Percentiles rank a stretch among this genome's conserved stretches.
Conservation (phyloP, 2,888 invertebrate species). For the Parascotia fuliginaria region DNA sequence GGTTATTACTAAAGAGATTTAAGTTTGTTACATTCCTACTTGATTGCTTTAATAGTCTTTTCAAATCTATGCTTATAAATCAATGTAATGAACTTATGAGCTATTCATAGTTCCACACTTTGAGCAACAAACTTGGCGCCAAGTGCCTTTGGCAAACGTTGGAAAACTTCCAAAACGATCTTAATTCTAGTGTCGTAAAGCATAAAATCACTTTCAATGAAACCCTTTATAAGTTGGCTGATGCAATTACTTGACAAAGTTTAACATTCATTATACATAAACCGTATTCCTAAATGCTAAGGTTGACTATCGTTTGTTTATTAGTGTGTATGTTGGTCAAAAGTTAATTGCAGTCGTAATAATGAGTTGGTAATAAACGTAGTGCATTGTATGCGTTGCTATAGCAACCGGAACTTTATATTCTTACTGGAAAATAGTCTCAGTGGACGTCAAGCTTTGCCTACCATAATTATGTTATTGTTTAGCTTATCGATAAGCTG, state of each 20-base stretch:
- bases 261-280: slow-evolving; percentile 14
- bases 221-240: slow-evolving; percentile 7
- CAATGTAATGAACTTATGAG: slow-evolving; percentile 44
- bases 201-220: slow-evolving; percentile 14
- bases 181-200: slow-evolving; percentile 18
- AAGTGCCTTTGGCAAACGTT: slow-evolving; percentile 15
- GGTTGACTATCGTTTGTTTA: slow-evolving; percentile 19
- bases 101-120: slow-evolving; percentile 43
- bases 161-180: slow-evolving; percentile 2
- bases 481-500: neutral
- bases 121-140: slow-evolving; percentile 40
- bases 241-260: slow-evolving; percentile 37
- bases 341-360: slow-evolving; percentile 57
- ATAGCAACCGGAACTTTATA: slow-evolving; percentile 48
- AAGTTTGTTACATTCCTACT: slow-evolving; percentile 23
- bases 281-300: slow-evolving; percentile 15
- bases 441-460: neutral
- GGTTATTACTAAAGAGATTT: slow-evolving; percentile 32
- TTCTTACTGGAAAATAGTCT: no score
- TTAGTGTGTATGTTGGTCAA: slow-evolving; percentile 13
- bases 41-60: slow-evolving; percentile 46
- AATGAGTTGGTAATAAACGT: slow-evolving; percentile 58
- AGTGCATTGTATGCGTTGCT: slow-evolving; percentile 58
- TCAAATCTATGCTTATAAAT: slow-evolving; percentile 47
- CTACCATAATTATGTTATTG: neutral